Evolutionary conservation across 2,797 vertebrate species (phyloP).

Genomic region (Cottoperca gobio): DNA sequence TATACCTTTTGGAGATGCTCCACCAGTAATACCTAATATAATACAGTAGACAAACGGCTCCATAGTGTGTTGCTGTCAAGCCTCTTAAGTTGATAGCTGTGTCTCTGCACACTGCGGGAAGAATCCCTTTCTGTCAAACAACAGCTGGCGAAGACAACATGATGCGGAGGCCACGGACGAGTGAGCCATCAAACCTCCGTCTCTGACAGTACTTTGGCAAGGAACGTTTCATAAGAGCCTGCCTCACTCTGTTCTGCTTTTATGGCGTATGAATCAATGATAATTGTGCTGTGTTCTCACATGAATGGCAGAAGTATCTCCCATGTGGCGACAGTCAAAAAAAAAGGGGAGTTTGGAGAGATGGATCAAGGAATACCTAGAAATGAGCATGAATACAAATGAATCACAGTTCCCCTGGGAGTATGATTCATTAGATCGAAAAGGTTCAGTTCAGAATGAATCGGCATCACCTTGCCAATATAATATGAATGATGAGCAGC

Average conservation of each 20-base stretch:
- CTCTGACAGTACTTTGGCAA: slow-evolving; percentile 81
- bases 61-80: slow-evolving; percentile 73
- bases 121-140: slow-evolving; percentile 80
- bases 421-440: slow-evolving; percentile 64
- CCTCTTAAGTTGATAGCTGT: slow-evolving; percentile 79
- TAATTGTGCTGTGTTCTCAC: slow-evolving; percentile 72
- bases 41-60: slow-evolving; percentile 62
- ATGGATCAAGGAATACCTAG: slow-evolving; percentile 52
- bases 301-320: slow-evolving; percentile 64
- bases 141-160: slow-evolving; percentile 82
- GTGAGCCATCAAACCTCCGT: slow-evolving; percentile 80
- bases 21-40: slow-evolving; percentile 63
- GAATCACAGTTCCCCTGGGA: slow-evolving; percentile 57
- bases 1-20: slow-evolving; percentile 62
- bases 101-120: slow-evolving; percentile 74
- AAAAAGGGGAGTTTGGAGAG: slow-evolving; percentile 35
- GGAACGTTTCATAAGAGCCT: slow-evolving; percentile 69
- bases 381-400: slow-evolving; percentile 66
- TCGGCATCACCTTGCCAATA: slow-evolving; percentile 34
- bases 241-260: slow-evolving; percentile 68
- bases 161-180: slow-evolving; percentile 78
- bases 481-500: slow-evolving; percentile 42
- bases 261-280: slow-evolving; percentile 74
- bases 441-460: slow-evolving; percentile 44
- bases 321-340: slow-evolving; percentile 61